Evolutionary conservation across 2,888 invertebrate genomes (phyloP).

Genomic region (Parascotia fuliginaria): DNA sequence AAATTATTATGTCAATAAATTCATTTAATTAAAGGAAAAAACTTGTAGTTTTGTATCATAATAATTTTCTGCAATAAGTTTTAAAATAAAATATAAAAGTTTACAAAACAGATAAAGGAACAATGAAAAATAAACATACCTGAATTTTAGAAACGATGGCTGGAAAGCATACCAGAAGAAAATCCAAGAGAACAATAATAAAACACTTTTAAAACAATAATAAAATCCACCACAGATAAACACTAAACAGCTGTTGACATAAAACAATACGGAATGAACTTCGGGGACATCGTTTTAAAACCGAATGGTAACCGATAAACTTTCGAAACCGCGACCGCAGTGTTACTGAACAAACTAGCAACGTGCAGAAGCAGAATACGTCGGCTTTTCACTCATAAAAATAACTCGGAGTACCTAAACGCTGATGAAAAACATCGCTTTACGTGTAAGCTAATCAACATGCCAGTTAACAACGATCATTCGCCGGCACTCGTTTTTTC

Average conservation of each 20-base stretch:
- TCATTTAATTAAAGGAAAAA: no score
- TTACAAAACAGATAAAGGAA: background rate
- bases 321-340: slow-evolving; percentile 46
- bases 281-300: slow-evolving; percentile 40
- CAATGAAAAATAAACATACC: slow-evolving; percentile 23
- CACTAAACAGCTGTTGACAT: slow-evolving; percentile 39
- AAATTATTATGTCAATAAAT: no score
- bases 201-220: slow-evolving; percentile 37
- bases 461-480: slow-evolving; percentile 31
- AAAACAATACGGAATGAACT: slow-evolving; percentile 28
- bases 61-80: background rate
- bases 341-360: slow-evolving; percentile 39
- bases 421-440: slow-evolving; percentile 62
- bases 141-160: slow-evolving; percentile 28
- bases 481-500: slow-evolving; percentile 20
- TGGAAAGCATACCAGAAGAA: slow-evolving; percentile 14
- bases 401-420: slow-evolving; percentile 59
- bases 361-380: slow-evolving; percentile 45
- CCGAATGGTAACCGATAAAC: slow-evolving; percentile 36
- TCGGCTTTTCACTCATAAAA: slow-evolving; percentile 69
- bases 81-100: background rate
- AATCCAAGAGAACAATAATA: slow-evolving; percentile 32
- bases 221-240: slow-evolving; percentile 43
- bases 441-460: slow-evolving; percentile 44
- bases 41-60: no score